Percentiles rank a stretch among this genome's conserved stretches.
phyloP scores from a whole-genome alignment of 2,113 vertebrate genomes.

The Xiphophorus maculatus region DNA sequence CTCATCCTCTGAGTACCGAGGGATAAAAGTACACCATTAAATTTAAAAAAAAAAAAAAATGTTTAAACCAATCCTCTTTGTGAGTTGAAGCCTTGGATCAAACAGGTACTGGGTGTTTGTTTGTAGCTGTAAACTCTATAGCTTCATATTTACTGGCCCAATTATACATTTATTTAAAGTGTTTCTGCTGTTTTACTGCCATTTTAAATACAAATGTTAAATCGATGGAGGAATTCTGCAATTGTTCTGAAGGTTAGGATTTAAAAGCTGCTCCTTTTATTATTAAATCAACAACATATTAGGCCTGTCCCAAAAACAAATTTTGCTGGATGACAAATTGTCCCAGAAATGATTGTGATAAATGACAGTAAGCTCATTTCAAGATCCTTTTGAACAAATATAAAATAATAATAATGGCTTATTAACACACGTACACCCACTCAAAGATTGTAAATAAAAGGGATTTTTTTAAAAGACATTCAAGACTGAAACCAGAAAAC shows the following conservation, averaged over 20 bases:
- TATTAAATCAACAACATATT: not conserved
- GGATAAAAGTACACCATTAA: slow-evolving; percentile 3
- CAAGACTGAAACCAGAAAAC: no score
- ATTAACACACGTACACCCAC: no score
- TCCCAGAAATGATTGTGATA: no score
- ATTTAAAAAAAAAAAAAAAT: not conserved
- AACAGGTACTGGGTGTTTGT: no score
- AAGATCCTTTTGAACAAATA: no score
- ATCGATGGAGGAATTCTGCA: not conserved
- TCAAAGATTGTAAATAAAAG: no score
- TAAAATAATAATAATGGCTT: no score
- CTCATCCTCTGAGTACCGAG: slow-evolving; percentile 1
- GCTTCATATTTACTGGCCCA: not conserved
- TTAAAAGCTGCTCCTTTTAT: not conserved
- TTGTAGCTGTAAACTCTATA: not conserved
- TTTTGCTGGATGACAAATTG: no score
- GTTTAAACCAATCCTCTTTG: not conserved
- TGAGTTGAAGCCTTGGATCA: not conserved
- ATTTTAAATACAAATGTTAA: not conserved
- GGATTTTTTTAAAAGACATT: no score
- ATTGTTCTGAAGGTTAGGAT: not conserved
- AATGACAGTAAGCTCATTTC: no score
- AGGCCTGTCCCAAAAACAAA: no score
- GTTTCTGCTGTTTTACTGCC: not conserved
- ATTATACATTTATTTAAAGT: no score